Conservation (phyloP, 1,140 invertebrate genomes). For the Drosophila varians region DNA sequence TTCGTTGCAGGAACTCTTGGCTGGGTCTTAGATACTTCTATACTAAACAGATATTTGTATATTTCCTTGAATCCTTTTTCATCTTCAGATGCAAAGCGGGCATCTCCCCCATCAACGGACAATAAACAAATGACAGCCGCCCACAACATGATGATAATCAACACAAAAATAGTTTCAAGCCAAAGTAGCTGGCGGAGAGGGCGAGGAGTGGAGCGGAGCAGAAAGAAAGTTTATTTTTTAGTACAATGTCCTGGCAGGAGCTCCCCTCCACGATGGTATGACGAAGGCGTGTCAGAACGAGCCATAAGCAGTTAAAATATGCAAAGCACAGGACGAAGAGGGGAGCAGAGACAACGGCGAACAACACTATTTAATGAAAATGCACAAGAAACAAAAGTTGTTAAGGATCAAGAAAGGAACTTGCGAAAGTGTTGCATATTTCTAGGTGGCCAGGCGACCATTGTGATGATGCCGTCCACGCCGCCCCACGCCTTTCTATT, state of each 20-base stretch:
- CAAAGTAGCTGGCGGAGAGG: background rate
- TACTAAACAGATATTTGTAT: no score
- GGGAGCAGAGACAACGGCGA: constrained; percentile 35
- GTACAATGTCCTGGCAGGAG: constrained; percentile 58
- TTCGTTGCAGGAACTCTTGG: no score
- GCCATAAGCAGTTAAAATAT: constrained; percentile 66
- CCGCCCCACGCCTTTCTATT: constrained; percentile 30
- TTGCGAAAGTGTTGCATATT: constrained; percentile 76
- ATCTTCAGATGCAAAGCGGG: no score
- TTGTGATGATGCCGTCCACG: constrained; percentile 30
- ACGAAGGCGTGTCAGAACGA: constrained; percentile 24
- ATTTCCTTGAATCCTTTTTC: background rate
- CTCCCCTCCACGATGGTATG: background rate
- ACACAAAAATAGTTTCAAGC: constrained; percentile 62
- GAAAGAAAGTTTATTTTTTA: constrained; percentile 65
- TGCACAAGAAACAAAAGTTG: constrained; percentile 54
- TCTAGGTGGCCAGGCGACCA: constrained; percentile 46
- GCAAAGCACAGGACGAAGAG: constrained; percentile 69
- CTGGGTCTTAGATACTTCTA: no score
- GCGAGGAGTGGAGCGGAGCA: background rate
- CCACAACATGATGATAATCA: constrained; percentile 49
- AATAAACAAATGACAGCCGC: constrained; percentile 61
- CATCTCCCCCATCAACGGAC: constrained; percentile 5
- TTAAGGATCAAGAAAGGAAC: constrained; percentile 30
- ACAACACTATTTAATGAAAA: constrained; percentile 74